phyloP scores from a whole-genome alignment of 1,140 invertebrate species.

The Sesamia nonagrioides region DNA sequence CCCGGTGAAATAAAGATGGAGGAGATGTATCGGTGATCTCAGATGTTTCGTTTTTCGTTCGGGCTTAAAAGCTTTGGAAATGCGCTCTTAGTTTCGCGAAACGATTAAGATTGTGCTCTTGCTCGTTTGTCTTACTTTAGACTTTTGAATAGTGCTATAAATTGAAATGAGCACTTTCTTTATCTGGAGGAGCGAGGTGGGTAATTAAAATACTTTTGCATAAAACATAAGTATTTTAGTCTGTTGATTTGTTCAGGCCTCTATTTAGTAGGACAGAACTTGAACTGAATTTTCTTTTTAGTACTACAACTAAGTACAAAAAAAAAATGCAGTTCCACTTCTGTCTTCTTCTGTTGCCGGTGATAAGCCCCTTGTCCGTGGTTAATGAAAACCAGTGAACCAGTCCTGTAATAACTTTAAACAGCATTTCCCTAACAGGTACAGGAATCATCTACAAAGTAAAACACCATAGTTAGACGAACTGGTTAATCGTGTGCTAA shows the following conservation, averaged over 20 bases:
- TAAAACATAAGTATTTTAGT: neutral
- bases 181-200: neutral
- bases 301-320: too few relatives aligned
- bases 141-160: neutral
- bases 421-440: neutral
- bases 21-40: conserved; percentile 6
- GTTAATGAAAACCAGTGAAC: neutral
- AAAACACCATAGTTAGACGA: conserved; percentile 12
- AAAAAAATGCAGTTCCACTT: too few relatives aligned
- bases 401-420: neutral
- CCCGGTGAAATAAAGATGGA: conserved; percentile 29
- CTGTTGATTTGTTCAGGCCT: too few relatives aligned
- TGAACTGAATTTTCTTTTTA: too few relatives aligned
- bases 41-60: conserved; percentile 7
- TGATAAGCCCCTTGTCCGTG: neutral
- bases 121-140: conserved; percentile 10
- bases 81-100: conserved; percentile 3
- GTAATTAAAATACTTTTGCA: neutral
- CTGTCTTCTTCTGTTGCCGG: neutral
- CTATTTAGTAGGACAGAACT: too few relatives aligned
- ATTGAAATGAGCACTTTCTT: neutral
- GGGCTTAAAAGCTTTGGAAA: conserved; percentile 14
- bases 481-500: conserved; percentile 25
- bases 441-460: conserved; percentile 9
- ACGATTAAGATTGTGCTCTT: conserved; percentile 12